Evolutionary conservation across 2,888 invertebrate species (phyloP).

Genomic region (Phyto melanocephala): DNA sequence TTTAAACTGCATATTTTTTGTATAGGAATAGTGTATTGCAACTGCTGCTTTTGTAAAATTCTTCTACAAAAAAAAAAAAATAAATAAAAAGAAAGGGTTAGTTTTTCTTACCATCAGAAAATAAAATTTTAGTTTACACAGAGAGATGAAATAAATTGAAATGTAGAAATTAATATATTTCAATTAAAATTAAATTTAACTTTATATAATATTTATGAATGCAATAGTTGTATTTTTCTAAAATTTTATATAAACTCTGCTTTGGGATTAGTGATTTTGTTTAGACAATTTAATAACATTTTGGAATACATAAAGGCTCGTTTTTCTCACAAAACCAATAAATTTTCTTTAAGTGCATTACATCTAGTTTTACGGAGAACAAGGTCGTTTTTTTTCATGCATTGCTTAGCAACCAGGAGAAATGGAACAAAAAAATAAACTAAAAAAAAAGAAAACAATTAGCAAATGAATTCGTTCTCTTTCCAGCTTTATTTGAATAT

Average conservation of each 20-base stretch:
- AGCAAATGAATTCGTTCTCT: constrained; percentile 8
- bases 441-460: constrained; percentile 30
- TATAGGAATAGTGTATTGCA: background rate
- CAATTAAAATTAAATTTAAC: no score
- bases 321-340: no score
- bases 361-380: constrained; percentile 4
- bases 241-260: no score
- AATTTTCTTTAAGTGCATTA: constrained; percentile 1
- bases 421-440: background rate
- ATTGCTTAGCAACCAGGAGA: constrained; percentile 29
- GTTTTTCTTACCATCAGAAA: constrained; percentile 25
- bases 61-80: background rate
- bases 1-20: constrained; percentile 5
- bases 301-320: no score
- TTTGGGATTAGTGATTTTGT: no score
- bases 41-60: background rate
- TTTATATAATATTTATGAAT: no score
- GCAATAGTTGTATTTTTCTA: no score
- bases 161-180: no score
- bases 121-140: constrained; percentile 2
- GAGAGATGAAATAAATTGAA: no score
- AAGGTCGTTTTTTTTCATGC: constrained; percentile 48
- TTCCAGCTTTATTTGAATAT: background rate
- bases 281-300: no score
- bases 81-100: background rate